Conservation (phyloP, 2,113 vertebrate genomes). For the Ictidomys tridecemlineatus region DNA sequence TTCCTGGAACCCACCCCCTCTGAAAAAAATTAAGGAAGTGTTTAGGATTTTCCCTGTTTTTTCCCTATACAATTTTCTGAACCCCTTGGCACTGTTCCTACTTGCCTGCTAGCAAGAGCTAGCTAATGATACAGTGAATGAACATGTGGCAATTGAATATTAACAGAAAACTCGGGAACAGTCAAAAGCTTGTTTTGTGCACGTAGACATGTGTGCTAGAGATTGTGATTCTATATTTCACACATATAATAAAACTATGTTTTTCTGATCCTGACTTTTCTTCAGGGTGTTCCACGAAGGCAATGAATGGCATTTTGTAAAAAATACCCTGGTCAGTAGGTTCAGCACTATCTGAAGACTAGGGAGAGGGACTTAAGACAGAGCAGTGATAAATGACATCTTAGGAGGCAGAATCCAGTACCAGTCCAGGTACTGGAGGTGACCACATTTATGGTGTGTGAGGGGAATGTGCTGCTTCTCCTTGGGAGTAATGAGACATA, state of each 20-base stretch:
- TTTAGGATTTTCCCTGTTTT: background rate
- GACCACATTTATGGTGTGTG: rapidly evolving
- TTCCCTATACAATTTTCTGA: background rate
- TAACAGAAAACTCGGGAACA: background rate
- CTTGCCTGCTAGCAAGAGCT: background rate
- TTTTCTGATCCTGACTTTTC: background rate
- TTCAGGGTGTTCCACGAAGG: background rate
- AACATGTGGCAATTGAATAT: slow-evolving; percentile 11
- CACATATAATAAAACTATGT: background rate
- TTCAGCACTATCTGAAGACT: background rate
- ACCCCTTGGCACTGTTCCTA: background rate
- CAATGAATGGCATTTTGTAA: background rate
- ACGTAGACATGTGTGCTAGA: background rate
- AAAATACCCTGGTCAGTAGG: background rate
- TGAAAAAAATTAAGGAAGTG: background rate
- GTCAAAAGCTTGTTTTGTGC: background rate
- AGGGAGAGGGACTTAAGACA: too few species aligned
- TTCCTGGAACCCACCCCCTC: too few species aligned
- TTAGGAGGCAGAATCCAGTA: background rate
- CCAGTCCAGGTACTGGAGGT: too few species aligned
- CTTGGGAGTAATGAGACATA: background rate
- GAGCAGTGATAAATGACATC: too few species aligned
- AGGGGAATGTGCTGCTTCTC: background rate
- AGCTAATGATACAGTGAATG: slow-evolving; percentile 28
- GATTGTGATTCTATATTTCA: background rate